Base-by-base conservation (phyloP, 2,113 vertebrate genomes). In the Corythoichthys haematopterus region DNA sequence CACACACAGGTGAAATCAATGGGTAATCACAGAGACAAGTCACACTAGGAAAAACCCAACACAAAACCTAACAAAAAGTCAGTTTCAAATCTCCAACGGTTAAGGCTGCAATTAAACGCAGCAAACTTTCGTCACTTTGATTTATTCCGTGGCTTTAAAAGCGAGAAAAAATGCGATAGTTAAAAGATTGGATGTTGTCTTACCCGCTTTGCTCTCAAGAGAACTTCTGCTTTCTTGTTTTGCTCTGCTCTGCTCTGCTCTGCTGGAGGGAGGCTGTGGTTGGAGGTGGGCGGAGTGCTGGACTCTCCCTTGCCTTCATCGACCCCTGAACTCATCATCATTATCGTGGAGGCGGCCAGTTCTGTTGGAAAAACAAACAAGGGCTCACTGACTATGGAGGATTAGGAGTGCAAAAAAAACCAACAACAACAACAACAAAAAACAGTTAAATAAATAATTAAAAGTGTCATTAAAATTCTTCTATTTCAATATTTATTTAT, bases 281-380 rank as follows among this genome's bases (percentile, higher is more conserved):
- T 13, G 33, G 33, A 14, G 35, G 28, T 57, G 33, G 55, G 55
- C 33, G 55, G 55, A 57, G 55, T 57, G 12, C 11, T 14, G 5
- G 55, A 57, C 11, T 57, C 33, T 57, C 55, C 55, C 33, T 11
- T 33, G 11, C 55, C 33, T 33, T 28, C 35, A 33, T 57, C 33
- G 55, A 57, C 33, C 33, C 55, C 33, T 36, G 55, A 57, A 57
- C 33, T 35, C 55, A 15, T 57, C 55, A 15, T 6, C 12, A 50
- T 15, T 43, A 43, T 8, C 6, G 40, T 15, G 47, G 12, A 15
- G 47, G 12, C 55, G 14, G 13, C 33, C 33, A 36, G 55, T 14
- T 57, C 4, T 57, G 4, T 13, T 57, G 55, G 55, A 57, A 57
- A 57, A 57, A 57, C 55, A 57, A 57, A 36, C 55, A 57, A 36